Evolutionary conservation across 2,113 vertebrate species (phyloP), one percentile per base, ranked within the genome.

Genomic region (Chitala chitala): DNA sequence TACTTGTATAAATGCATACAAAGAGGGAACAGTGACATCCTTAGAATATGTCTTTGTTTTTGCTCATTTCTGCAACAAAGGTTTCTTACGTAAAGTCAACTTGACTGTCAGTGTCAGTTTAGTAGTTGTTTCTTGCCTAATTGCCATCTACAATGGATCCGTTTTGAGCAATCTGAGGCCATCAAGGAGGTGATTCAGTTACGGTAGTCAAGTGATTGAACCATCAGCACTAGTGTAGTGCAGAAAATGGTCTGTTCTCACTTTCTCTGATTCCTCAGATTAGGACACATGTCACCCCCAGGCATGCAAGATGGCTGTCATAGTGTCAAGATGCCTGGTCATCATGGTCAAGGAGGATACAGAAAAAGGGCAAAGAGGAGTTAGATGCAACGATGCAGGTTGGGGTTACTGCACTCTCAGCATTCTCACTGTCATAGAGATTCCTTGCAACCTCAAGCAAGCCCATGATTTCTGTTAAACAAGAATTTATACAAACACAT

Each of bases 61-160:
- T 42, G 20, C 38, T 44, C 24, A 15, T 78, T 74, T 79, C 72
- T 70, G 64, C 69, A 75, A 54, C 33, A 65, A 50, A 55, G 65
- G 26, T 51, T 68, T 68, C 42, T 68, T 12, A 29, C n/a, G n/a
- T n/a, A 48, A 46, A 5, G 22, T 24, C 64, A 1, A n/a, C 46
- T 68, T 46, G 42, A 46, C 50, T 15, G 24, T 7, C 50, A 36
- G 15, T 2, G 42, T 20, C 24, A n/a, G 15, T 51, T 72, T 63
- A 29, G 29, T 36, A 17, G 64, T 31, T 33, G 17, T 48, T 48
- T 46, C 71, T 48, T 38, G 26, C 51, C 17, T 29, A 33, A n/a
- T 51, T 4, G 40, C 20, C 48, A 20, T 2, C n/a, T 33, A 5
- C 33, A 33, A 51, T 9, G 13, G 44, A 66, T 66, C 64, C 24